phyloP scores from a whole-genome alignment of 1,140 invertebrate genomes.

The Drosophila pectinifera region DNA sequence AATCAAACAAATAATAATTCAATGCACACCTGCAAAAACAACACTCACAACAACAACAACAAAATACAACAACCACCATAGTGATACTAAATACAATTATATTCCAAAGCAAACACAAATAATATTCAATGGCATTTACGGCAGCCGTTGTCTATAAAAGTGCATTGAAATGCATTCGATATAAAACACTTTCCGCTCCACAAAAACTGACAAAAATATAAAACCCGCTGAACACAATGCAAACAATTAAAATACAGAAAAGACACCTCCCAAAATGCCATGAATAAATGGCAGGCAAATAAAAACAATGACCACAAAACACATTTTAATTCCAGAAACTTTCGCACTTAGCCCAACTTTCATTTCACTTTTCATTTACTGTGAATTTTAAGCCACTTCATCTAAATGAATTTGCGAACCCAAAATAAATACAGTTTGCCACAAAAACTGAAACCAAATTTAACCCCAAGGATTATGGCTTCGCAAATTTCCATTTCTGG shows the following conservation, averaged over 20 bases:
- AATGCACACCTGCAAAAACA: slow-evolving; percentile 36
- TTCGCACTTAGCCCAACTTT: slow-evolving; percentile 22
- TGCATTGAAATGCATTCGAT: slow-evolving; percentile 39
- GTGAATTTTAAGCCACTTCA: slow-evolving; percentile 15
- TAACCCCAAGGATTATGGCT: slow-evolving; percentile 13
- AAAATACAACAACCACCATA: slow-evolving; percentile 17
- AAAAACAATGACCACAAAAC: slow-evolving; percentile 32
- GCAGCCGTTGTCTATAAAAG: slow-evolving; percentile 24
- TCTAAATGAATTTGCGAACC: background rate
- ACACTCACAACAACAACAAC: slow-evolving; percentile 39
- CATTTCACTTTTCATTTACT: slow-evolving; percentile 20
- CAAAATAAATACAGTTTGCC: background rate
- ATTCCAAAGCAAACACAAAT: slow-evolving; percentile 47
- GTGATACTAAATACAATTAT: slow-evolving; percentile 36
- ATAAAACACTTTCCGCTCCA: slow-evolving; percentile 41
- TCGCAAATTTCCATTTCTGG: background rate
- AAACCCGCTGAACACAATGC: slow-evolving; percentile 23
- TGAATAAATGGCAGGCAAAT: slow-evolving; percentile 7
- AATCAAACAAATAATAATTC: slow-evolving; percentile 66
- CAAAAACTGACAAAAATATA: slow-evolving; percentile 51
- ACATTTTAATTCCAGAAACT: slow-evolving; percentile 31
- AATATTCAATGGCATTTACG: slow-evolving; percentile 13
- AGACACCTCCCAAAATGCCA: background rate
- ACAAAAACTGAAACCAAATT: slow-evolving; percentile 6
- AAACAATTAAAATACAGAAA: slow-evolving; percentile 19